These are phyloP conservation scores for Nematolebias whitei DNA, from an alignment of 2,113 vertebrate species.

Conservation along the genomic window DNA sequence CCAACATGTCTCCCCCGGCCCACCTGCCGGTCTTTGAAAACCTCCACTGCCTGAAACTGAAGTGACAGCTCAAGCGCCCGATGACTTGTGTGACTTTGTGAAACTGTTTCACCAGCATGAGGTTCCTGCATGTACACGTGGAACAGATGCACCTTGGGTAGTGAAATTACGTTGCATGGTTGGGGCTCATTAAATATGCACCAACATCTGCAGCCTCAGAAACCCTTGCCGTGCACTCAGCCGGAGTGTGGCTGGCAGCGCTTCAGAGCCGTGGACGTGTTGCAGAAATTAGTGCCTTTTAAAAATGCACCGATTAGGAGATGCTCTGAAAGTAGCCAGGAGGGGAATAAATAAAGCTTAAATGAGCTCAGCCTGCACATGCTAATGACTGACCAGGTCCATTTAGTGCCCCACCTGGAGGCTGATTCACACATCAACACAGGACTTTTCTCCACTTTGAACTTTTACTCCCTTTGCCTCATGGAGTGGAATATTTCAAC, in stretches of 20 bases:
- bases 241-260: constrained; percentile 15
- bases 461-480: background rate
- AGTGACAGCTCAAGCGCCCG: constrained; percentile 16
- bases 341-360: constrained; percentile 72
- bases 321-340: constrained; percentile 41
- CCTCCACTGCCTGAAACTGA: too few relatives aligned
- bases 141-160: constrained; percentile 71
- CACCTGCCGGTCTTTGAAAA: too few relatives aligned
- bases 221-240: constrained; percentile 9
- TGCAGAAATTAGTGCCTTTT: constrained; percentile 29
- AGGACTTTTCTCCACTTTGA: constrained; percentile 17
- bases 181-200: constrained; percentile 64
- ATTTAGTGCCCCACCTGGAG: constrained; percentile 64
- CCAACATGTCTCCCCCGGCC: too few relatives aligned
- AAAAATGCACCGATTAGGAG: constrained; percentile 54
- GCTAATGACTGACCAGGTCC: constrained; percentile 72
- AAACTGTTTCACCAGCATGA: constrained; percentile 62
- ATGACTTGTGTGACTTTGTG: constrained; percentile 70
- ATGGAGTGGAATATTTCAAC: too few relatives aligned
- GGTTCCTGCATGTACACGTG: constrained; percentile 55
- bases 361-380: constrained; percentile 66
- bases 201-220: constrained; percentile 55
- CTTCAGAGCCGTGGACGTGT: constrained; percentile 7
- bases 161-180: constrained; percentile 57
- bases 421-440: constrained; percentile 59